phyloP scores from a whole-genome alignment of 2,888 invertebrate species.

The Frankliniella fusca region DNA sequence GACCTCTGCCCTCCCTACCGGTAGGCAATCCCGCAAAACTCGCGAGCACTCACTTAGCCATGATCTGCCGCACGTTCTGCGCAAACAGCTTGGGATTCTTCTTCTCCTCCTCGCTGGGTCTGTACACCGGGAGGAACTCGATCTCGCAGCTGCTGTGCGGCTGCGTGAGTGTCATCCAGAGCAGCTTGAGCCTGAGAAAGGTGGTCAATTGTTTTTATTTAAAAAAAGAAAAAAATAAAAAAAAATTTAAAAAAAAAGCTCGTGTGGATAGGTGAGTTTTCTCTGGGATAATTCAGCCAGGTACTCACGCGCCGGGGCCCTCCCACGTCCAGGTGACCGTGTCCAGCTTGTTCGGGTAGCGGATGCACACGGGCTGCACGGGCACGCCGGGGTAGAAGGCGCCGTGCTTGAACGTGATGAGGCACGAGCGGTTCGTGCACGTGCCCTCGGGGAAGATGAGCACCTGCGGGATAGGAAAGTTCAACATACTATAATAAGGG shows the following conservation, averaged over 20 bases:
- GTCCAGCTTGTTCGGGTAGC: conserved; percentile 84
- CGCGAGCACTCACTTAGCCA: conserved; percentile 72
- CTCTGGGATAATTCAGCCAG: conserved; percentile 17
- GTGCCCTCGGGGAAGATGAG: conserved; percentile 96
- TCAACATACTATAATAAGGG: too few species aligned
- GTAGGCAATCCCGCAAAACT: background rate
- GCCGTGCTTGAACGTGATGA: conserved; percentile 86
- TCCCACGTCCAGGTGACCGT: conserved; percentile 94
- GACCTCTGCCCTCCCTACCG: too few species aligned
- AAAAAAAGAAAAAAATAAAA: background rate
- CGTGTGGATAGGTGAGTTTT: background rate
- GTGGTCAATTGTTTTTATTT: background rate
- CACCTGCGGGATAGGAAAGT: too few species aligned
- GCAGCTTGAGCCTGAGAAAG: conserved; percentile 61
- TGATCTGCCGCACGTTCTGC: conserved; percentile 79
- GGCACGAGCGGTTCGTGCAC: conserved; percentile 86
- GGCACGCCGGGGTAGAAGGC: conserved; percentile 95
- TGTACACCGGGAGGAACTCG: conserved; percentile 89
- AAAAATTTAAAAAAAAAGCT: background rate
- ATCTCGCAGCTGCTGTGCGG: conserved; percentile 83
- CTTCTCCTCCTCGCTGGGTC: conserved; percentile 80
- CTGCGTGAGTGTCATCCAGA: conserved; percentile 86
- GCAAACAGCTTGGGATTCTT: conserved; percentile 84
- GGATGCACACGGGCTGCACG: conserved; percentile 87
- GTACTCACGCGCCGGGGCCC: conserved; percentile 85